Evolutionary conservation across 1,140 invertebrate genomes (phyloP).

Genomic region (Phocides pigmalion): DNA sequence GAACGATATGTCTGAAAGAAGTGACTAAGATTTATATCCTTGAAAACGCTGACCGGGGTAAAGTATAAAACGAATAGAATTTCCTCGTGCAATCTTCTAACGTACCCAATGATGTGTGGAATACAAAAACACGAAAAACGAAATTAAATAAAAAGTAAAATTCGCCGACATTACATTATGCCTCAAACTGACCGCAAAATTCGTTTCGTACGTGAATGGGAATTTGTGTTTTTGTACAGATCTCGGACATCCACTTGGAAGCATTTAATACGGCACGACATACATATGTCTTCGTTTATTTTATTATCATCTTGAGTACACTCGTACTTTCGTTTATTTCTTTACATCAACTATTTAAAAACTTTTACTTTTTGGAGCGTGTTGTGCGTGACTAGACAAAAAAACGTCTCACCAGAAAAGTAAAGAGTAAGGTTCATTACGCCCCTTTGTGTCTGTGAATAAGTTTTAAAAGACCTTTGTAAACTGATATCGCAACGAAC

Average conservation of each 20-base stretch:
- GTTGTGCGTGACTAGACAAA: conserved; percentile 18
- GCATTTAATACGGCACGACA: conserved; percentile 4
- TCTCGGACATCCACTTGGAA: conserved; percentile 20
- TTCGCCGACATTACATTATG: conserved; percentile 34
- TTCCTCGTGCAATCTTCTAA: conserved; percentile 9
- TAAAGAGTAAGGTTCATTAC: conserved; percentile 14
- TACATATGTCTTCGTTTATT: conserved; percentile 6
- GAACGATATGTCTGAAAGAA: conserved; percentile 30
- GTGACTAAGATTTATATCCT: conserved; percentile 34
- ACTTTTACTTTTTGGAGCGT: conserved; percentile 39
- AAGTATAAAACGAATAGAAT: conserved; percentile 27
- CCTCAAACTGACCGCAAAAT: conserved; percentile 50
- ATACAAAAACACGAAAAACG: conserved; percentile 32
- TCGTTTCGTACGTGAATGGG: conserved; percentile 45
- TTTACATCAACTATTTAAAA: conserved; percentile 35
- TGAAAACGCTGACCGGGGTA: conserved; percentile 29
- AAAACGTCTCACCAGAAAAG: conserved; percentile 4
- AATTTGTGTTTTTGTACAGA: conserved; percentile 47
- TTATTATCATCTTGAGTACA: conserved; percentile 20
- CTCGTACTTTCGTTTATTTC: conserved; percentile 39
- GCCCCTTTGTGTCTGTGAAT: not conserved
- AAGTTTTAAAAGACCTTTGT: not conserved
- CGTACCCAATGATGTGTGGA: conserved; percentile 15
- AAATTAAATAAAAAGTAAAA: conserved; percentile 43
- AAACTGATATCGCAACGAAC: not conserved